Evolutionary conservation across 2,113 vertebrate species (phyloP).

Genomic region (Myocastor coypus): DNA sequence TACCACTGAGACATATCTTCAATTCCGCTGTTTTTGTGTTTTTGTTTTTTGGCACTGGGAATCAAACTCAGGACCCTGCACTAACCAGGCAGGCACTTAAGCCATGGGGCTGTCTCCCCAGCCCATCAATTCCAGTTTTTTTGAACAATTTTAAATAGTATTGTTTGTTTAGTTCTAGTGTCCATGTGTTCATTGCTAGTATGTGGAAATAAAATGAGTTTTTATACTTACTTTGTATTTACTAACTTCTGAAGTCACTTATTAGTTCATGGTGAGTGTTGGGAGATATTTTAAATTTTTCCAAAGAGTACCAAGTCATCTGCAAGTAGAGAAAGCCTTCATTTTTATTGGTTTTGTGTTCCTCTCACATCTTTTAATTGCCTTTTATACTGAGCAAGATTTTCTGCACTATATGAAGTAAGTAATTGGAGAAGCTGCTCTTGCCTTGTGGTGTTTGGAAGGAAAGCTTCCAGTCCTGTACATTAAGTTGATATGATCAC

Average conservation of each 20-base stretch:
- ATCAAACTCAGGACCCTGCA: no score
- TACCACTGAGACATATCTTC: not conserved
- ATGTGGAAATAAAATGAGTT: not conserved
- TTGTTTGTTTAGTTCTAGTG: not conserved
- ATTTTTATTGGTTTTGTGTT: not conserved
- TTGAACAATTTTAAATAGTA: not conserved
- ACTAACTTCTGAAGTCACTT: not conserved
- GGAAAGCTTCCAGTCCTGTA: not conserved
- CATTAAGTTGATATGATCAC: no score
- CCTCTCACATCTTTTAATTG: not conserved
- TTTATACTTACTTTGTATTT: not conserved
- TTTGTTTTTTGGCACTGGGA: no score
- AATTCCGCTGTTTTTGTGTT: not conserved
- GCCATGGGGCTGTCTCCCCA: no score
- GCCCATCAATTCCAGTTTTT: not conserved
- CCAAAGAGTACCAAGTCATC: not conserved
- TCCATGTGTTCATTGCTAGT: not conserved
- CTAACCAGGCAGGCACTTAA: no score
- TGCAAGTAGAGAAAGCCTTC: not conserved
- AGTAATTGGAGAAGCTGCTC: not conserved
- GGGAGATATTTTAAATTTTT: not conserved
- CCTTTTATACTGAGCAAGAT: not conserved
- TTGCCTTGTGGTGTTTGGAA: not conserved
- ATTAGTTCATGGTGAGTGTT: not conserved
- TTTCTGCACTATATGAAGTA: not conserved